Evolutionary conservation across 1,140 invertebrate genomes (phyloP), one percentile per base, ranked within the genome.

Genomic region (Leptopilina clavipes): DNA sequence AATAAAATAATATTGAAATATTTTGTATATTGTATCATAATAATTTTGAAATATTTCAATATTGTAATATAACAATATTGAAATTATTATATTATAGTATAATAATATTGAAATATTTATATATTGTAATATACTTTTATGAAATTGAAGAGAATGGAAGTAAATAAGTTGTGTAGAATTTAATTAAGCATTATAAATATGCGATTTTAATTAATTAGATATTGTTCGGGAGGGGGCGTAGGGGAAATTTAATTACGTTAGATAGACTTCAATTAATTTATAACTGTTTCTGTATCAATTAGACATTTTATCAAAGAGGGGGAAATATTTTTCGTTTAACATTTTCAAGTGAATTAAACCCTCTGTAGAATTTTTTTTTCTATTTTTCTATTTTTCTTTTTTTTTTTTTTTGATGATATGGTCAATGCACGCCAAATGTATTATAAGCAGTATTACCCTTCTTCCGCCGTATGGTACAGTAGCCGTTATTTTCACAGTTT

Each of bases 401-500:
- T n/a, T 17, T 52, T 52, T 52, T 52, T 52, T 52, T 52, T 52
- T 45, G 19, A 25, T 22, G 54, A 65, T n/a, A 31, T 65, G 56
- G 56, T 65, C 56, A 65, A 3, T 65, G 56, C 22, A 31, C 56
- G 22, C 12, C 10, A 14, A 65, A 31, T 22, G 19, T 65, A 65
- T 22, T 65, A 12, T 40, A 40, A 1, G 9, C 37, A 8, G 37
- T 40, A 8, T 18, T 22, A 65, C 56, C 9, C 19, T 65, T 65
- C 19, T 59, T 59, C 54, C 54, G 54, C 44, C 14, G 48, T 52
- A 52, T 52, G 48, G 48, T 52, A n/a, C 48, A 52, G 48, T 52
- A 52, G 48, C 48, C 48, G 48, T 52, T 65, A 31, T 31, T 65
- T 65, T 65, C 25, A 59, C 19, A 65, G 56, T 65, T 65, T 65